Conservation (phyloP, 2,888 invertebrate species). For the Xylota sylvarum region DNA sequence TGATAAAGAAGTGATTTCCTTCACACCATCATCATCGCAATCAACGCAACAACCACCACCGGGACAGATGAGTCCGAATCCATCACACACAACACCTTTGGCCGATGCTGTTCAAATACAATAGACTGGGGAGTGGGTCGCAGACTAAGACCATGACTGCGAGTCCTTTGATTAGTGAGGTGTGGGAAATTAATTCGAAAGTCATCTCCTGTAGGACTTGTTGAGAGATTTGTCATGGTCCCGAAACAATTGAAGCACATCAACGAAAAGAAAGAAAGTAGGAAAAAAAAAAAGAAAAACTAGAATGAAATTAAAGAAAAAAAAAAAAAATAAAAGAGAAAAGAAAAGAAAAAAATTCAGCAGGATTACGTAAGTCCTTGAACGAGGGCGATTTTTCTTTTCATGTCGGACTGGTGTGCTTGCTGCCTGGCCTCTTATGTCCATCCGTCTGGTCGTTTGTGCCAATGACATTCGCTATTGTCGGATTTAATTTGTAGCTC, state of each 20-base stretch:
- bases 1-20: slow-evolving; percentile 65
- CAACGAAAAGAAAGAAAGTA: slow-evolving; percentile 33
- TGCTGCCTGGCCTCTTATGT: slow-evolving; percentile 63
- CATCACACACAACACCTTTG: slow-evolving; percentile 71
- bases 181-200: slow-evolving; percentile 77
- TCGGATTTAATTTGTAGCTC: slow-evolving; percentile 74
- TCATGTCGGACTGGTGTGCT: slow-evolving; percentile 48
- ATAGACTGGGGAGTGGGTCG: slow-evolving; percentile 25
- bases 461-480: slow-evolving; percentile 74
- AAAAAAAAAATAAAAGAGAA: slow-evolving; percentile 2
- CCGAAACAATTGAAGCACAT: slow-evolving; percentile 68
- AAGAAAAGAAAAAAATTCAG: slow-evolving; percentile 55
- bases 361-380: slow-evolving; percentile 69
- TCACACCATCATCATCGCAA: slow-evolving; percentile 54
- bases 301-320: slow-evolving; percentile 10
- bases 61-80: slow-evolving; percentile 68
- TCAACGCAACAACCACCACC: slow-evolving; percentile 46
- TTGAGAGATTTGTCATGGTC: slow-evolving; percentile 70
- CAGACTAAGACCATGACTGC: neutral
- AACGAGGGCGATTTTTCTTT: slow-evolving; percentile 61
- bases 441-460: slow-evolving; percentile 74
- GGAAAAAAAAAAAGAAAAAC: slow-evolving; percentile 24
- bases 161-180: slow-evolving; percentile 74
- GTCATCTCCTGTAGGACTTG: slow-evolving; percentile 68
- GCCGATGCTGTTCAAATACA: slow-evolving; percentile 22